A percentile compares a stretch with the other conserved stretches of the same genome.
phyloP scores from a whole-genome alignment of 2,888 invertebrate genomes.

The Drosophila koepferae region DNA sequence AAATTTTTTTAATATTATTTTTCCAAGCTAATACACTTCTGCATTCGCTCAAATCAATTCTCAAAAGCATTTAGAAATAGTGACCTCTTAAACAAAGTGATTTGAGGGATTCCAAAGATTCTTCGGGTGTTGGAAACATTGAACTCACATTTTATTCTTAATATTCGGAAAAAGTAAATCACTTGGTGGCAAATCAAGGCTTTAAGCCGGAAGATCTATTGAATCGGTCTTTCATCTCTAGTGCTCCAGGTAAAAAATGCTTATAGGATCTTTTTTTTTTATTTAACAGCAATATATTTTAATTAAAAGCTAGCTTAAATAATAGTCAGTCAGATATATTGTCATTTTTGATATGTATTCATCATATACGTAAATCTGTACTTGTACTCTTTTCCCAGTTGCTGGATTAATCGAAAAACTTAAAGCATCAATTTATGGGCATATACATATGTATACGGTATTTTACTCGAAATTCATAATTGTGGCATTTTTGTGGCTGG shows the following conservation, averaged over 20 bases:
- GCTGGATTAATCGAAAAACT: slow-evolving; percentile 1
- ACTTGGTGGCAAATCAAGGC: too few relatives aligned
- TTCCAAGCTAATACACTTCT: neutral
- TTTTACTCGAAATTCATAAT: slow-evolving; percentile 13
- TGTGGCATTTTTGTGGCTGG: slow-evolving; percentile 16
- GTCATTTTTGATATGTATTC: neutral
- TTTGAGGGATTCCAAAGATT: neutral
- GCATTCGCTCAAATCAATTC: too few relatives aligned
- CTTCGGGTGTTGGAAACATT: too few relatives aligned
- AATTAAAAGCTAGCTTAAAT: too few relatives aligned
- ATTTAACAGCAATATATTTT: too few relatives aligned
- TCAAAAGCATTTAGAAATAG: neutral
- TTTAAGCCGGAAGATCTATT: too few relatives aligned
- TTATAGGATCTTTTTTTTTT: too few relatives aligned
- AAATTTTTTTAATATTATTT: too few relatives aligned
- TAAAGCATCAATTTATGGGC: slow-evolving; percentile 4
- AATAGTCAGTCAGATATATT: neutral
- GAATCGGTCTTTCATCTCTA: too few relatives aligned
- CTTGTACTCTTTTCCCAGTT: neutral
- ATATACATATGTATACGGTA: neutral
- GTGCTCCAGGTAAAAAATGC: too few relatives aligned
- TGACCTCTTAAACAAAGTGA: neutral
- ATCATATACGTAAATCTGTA: neutral
- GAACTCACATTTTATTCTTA: too few relatives aligned
- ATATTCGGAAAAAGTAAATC: too few relatives aligned